Percentiles rank a stretch among this genome's conserved stretches.
These are phyloP conservation scores for Synaphobranchus kaupii DNA, from an alignment of 2,797 vertebrate genomes.

Conservation along the genomic window DNA sequence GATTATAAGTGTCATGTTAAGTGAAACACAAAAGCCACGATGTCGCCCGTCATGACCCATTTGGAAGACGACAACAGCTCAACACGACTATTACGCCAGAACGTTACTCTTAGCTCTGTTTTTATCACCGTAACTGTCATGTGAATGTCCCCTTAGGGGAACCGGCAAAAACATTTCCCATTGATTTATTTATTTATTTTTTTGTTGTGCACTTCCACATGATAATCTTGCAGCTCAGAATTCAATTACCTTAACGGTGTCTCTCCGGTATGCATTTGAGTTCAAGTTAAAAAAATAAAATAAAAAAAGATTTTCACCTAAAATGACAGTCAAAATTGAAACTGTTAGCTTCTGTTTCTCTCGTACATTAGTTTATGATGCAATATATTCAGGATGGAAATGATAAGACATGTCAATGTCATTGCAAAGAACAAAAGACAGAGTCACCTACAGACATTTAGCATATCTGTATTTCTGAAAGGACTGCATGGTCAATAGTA, in stretches of 20 bases:
- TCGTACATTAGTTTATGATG: background rate
- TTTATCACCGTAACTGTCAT: background rate
- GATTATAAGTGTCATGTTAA: background rate
- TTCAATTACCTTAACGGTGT: background rate
- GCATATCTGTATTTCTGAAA: background rate
- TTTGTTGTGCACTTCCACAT: background rate
- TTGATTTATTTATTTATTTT: background rate
- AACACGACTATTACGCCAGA: background rate
- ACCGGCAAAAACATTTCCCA: background rate
- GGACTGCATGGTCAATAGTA: background rate
- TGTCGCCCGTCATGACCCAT: background rate
- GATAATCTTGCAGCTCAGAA: background rate
- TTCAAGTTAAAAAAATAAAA: background rate
- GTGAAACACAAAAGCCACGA: background rate
- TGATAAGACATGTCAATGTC: background rate
- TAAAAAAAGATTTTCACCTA: background rate
- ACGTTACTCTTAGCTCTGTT: background rate
- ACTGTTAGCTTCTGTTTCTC: background rate
- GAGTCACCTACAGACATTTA: background rate
- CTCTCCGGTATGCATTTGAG: background rate
- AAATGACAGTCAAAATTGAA: background rate
- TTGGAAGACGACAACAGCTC: background rate
- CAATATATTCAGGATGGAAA: background rate
- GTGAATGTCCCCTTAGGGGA: background rate
- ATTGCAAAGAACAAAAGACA: background rate